Evolutionary conservation across 2,113 vertebrate genomes (phyloP), one percentile per base, ranked within the genome.

Genomic region (Hippotragus niger): DNA sequence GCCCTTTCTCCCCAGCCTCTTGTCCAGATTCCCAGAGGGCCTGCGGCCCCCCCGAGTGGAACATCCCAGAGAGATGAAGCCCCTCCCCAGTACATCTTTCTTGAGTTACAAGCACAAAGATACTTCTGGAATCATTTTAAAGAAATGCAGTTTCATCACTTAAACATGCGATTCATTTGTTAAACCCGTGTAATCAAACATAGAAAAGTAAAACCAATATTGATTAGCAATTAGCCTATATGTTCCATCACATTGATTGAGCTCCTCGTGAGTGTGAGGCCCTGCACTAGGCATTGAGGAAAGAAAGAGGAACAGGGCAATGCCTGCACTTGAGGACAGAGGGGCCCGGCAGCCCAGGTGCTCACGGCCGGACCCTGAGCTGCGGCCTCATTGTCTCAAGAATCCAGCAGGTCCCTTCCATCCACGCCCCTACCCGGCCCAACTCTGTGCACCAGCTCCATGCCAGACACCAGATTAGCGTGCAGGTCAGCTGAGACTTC

Each of bases 91-190:
- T 19, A 43, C 31, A 33, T 78, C 81, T 60, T 62, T 94, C 81
- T 89, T 58, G 67, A 88, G 19, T 89, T 95, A 36, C 94, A 50
- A 82, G 36, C 89, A 52, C 25, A 21, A 67, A 95, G 83, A 62
- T 89, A 84, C 36, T 80, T 95, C 62, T 87, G 55, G 78, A 84
- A 45, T 95, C 80, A 88, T 97, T 94, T 84, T 96, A n/a, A 96
- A 92, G 16, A 96, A 95, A 67, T 16, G 0, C 87, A 81, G 9
- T 60, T 15, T 88, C 88, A 91, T 52, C 45, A 93, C 45, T 55
- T 78, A 71, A 15, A 97, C 53, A 7, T 86, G 87, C 55, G 58
- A 50, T 4, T 7, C 3, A 93, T 90, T 91, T 97, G 83, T 74
- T 96, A 57, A 64, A 88, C 27, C 67, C 16, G 31, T 40, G 4